Evolutionary conservation across 1,140 invertebrate species (phyloP), one percentile per base, ranked within the genome.

Genomic region (Pachyrhynchus sulphureomaculatus): DNA sequence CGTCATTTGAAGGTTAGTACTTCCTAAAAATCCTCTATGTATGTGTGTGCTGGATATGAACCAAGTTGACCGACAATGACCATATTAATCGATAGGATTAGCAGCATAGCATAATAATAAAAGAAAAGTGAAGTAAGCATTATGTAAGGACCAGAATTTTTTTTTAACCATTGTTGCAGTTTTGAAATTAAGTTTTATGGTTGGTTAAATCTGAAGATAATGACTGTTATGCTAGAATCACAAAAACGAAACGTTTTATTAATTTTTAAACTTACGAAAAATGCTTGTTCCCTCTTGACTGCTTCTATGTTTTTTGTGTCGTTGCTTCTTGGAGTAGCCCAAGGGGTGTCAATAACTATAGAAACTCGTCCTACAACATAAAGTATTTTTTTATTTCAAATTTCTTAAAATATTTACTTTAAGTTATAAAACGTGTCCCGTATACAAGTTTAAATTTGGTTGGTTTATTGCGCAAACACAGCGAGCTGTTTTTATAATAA

Each of bases 211-310:
- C 17, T 33, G 29, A 20, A 18, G 4, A 52, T 17, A 12, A 20
- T 36, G 12, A 52, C 0, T 51, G 1, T 13, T 3, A 13, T 1
- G n/a, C n/a, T 17, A 29, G 17, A 44, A 39, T 23, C 6, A 15
- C 13, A 41, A 24, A 41, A 0, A 80, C 71, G 20, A 79, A 78
- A 69, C n/a, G n/a, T 82, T 72, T 3, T 83, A 83, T 66, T 76
- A 4, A 52, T 37, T 1, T 21, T 52, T n/a, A 52, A 21, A 49
- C 52, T 62, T 63, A 63, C 66, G 9, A 2, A 15, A 34, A 68
- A 68, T 53, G 65, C 59, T 15, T 45, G 18, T 4, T 17, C 12
- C 24, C 55, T 37, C 51, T 68, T 41, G n/a, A 55, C 41, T 23
- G 66, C 58, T 60, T 62, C 42, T n/a, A 45, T 33, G 49, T 68